Base-by-base conservation (phyloP, 2,888 invertebrate species). In the Sycophila texana region DNA sequence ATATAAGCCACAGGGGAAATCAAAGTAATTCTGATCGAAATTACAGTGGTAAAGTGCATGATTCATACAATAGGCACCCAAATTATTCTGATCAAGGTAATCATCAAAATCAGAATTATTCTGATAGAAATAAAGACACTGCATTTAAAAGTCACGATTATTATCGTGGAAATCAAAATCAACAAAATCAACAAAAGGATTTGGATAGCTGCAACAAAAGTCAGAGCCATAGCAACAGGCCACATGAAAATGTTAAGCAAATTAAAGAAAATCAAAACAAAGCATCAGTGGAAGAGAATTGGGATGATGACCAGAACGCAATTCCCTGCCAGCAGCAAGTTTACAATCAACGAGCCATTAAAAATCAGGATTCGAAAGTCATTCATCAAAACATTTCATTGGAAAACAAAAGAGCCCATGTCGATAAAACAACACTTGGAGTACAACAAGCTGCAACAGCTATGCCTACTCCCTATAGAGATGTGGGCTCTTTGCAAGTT, bases 161-260 rank as follows among this genome's bases (percentile, higher is more conserved):
- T 12, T 30, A 73, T 66, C 20, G 13, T 66, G 47, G 22, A 51
- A 53, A 14, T 22, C 26, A 22, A 66, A 14, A 22, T 66, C 66
- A 18, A 66, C 57, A 70, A 22, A 68, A 51, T 53, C 14, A 7
- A 61, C 51, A 73, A n/a, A 51, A 49, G 47, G 60, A 47, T 47
- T 5, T 60, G 7, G 51, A 49, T 22, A 39, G 16, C 12, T 18
- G 14, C 58, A 66, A 30, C 7, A 74, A 14, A 51, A 14, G 30
- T n/a, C 47, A 39, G 26, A 51, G 49, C 61, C 47, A 39, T n/a
- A 51, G 49, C 61, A 68, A 68, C 39, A 68, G 14, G 20, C 0
- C 20, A 7, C 65, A 57, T 58, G 65, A 72, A 18, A 49, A 18
- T 63, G 7, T 4, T 4, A 67, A 39, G n/a, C 47, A 18, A 55